A percentile compares a stretch with the other conserved stretches of the same genome.
phyloP scores from a whole-genome alignment of 2,797 vertebrate genomes.

The Eupleurogrammus muticus region DNA sequence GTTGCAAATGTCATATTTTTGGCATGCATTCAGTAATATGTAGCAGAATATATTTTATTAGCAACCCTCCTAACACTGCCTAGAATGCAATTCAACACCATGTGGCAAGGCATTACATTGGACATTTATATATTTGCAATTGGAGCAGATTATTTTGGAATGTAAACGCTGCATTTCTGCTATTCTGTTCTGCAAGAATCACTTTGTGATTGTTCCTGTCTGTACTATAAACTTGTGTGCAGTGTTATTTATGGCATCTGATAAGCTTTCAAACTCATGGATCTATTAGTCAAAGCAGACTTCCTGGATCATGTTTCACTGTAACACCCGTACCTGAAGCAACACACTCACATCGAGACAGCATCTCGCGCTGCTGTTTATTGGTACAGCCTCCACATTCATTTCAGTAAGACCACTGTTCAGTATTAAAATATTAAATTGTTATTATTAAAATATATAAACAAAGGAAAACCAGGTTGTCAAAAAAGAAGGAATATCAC shows the following conservation, averaged over 20 bases:
- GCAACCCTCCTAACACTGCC: too few species aligned
- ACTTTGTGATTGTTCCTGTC: not conserved
- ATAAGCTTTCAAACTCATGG: not conserved
- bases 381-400: too few species aligned
- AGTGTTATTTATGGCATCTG: not conserved
- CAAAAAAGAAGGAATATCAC: not conserved
- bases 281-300: not conserved
- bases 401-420: slow-evolving; percentile 4
- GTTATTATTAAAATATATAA: not conserved
- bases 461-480: not conserved
- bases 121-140: not conserved
- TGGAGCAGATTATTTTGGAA: not conserved
- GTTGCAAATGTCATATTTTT: too few species aligned
- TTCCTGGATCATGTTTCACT: not conserved
- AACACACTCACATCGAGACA: not conserved
- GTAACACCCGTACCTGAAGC: not conserved
- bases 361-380: not conserved
- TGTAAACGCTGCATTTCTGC: not conserved
- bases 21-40: too few species aligned
- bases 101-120: not conserved
- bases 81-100: not conserved
- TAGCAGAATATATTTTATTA: too few species aligned
- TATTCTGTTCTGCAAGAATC: not conserved
- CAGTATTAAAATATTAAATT: not conserved
- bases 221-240: not conserved